Evolutionary conservation across 2,888 invertebrate genomes (phyloP), one percentile per base, ranked within the genome.

Genomic region (Torymus auratus): DNA sequence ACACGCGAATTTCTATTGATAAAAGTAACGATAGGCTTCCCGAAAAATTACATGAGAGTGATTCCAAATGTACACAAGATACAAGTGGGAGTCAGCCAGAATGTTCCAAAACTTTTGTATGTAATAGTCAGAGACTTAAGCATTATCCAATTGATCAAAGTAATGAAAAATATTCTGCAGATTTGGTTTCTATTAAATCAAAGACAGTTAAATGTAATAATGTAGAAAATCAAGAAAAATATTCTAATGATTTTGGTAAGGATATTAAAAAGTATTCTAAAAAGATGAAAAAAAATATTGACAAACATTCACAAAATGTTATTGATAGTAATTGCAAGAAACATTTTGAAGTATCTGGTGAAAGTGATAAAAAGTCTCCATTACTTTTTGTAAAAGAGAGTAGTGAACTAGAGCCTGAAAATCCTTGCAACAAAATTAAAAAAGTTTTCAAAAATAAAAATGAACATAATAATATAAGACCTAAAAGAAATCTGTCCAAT

Each of bases 11-110:
- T 72, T 65, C 58, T 62, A 41, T 82, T 11, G 72, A 76, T 76
- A 82, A 82, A 58, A 79, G 53, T 72, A 72, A 78, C 41, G 75
- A 75, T 61, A 76, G 52, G 79, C 79, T 82, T 76, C 76, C 78
- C 13, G 52, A 71, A 65, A 75, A 20, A 14, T 78, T 75, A 67
- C 23, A 67, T 17, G 62, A 69, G 14, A 60, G 53, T 14, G 52
- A 64, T 73, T 76, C 72, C 55, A 82, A 15, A 68, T 76, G 52
- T 28, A 28, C 53, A 1, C n/a, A 50, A 15, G 52, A 50, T 56
- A 70, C 65, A 13, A 28, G 50, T 53, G 82, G 68, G 14, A 69
- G 10, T 76, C 79, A 79, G 58, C n/a, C 52, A 3, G 64, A 82
- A 76, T 68, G 58, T 81, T 75, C 75, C 60, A 67, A 78, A 82